Conservation (phyloP, 2,797 vertebrate species). For the Emydoidea blandingii region DNA sequence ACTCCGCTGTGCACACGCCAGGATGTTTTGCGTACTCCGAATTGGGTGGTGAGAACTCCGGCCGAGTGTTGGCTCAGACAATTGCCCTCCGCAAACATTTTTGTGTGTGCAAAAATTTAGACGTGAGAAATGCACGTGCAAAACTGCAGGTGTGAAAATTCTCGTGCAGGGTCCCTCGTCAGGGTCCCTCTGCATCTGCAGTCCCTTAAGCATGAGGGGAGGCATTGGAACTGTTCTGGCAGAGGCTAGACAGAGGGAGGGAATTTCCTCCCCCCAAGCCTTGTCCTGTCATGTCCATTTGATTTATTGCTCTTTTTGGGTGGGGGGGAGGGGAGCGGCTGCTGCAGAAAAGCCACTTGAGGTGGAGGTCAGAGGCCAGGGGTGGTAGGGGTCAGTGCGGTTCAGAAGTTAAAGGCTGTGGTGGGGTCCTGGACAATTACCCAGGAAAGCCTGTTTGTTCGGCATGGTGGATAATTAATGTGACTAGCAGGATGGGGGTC, state of each 20-base stretch:
- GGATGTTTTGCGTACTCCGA: too few relatives aligned
- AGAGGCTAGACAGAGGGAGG: neutral
- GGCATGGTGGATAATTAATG: conserved; percentile 64
- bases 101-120: neutral
- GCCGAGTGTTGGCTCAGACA: too few relatives aligned
- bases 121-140: neutral
- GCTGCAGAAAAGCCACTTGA: conserved; percentile 9
- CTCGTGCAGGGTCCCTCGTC: neutral
- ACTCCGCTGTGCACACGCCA: neutral
- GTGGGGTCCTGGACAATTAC: conserved; percentile 76
- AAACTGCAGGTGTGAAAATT: neutral
- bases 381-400: conserved; percentile 77
- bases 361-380: conserved; percentile 67
- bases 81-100: fast-evolving
- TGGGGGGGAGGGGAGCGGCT: conserved; percentile 14
- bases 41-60: too few relatives aligned
- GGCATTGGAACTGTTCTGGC: neutral
- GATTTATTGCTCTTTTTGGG: conserved; percentile 88
- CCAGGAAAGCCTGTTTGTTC: conserved; percentile 75
- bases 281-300: conserved; percentile 71
- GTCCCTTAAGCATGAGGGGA: neutral
- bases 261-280: neutral
- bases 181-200: too few relatives aligned
- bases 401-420: conserved; percentile 84
- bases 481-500: conserved; percentile 36